Percentiles rank a stretch among this genome's conserved stretches.
Conservation (phyloP, 2,797 vertebrate species). For the Coregonus suidteri region DNA sequence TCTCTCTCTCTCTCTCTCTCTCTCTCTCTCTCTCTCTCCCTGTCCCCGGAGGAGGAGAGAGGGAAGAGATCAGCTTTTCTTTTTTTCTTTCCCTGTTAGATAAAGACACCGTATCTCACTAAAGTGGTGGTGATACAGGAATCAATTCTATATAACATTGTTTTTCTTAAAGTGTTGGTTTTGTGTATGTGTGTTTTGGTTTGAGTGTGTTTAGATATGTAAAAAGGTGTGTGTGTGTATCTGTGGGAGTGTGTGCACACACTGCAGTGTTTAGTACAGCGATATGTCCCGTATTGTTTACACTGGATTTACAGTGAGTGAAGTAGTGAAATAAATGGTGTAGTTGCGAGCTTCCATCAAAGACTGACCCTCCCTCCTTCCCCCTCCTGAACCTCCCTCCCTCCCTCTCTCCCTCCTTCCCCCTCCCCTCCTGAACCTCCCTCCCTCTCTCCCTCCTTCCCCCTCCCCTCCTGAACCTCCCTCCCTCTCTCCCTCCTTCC, state of each 20-base stretch:
- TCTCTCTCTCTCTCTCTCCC: background rate
- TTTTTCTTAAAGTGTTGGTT: conserved; percentile 19
- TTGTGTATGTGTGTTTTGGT: conserved; percentile 48
- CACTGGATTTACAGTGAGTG: background rate
- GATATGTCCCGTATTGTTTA: background rate
- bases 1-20: background rate
- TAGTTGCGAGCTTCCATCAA: conserved; percentile 76
- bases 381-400: background rate
- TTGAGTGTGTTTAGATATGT: conserved; percentile 4
- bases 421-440: conserved; percentile 3
- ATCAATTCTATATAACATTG: background rate
- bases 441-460: background rate
- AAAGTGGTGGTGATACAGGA: background rate
- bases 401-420: background rate
- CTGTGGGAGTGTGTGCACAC: conserved; percentile 2
- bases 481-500: background rate
- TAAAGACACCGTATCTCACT: background rate
- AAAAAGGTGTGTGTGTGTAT: background rate
- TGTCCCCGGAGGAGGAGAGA: background rate
- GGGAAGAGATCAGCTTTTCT: background rate
- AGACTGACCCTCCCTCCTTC: conserved; percentile 29
- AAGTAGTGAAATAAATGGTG: conserved; percentile 36
- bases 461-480: conserved; percentile 3
- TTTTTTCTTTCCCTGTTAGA: background rate
- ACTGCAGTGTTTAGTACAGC: background rate